A percentile compares a stretch with the other conserved stretches of the same genome.
These are phyloP conservation scores for Chaetodon trifasciatus DNA, from an alignment of 2,797 vertebrate species.

Conservation along the genomic window DNA sequence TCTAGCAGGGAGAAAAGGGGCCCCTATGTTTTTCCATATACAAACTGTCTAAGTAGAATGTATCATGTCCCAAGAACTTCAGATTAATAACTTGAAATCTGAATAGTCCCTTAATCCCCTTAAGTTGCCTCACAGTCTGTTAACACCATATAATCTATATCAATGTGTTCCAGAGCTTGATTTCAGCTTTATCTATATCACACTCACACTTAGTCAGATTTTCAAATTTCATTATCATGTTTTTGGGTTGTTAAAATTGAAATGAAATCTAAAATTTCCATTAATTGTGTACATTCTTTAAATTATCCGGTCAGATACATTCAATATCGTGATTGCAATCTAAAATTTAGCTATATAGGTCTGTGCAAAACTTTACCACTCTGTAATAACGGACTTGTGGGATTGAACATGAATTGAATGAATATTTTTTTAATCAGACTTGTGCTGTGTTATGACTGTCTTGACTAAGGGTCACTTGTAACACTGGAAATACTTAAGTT, in stretches of 20 bases:
- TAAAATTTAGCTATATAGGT: background rate
- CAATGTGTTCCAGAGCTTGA: background rate
- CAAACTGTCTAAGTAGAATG: background rate
- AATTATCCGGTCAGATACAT: background rate
- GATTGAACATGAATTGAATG: background rate
- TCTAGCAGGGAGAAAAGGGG: background rate
- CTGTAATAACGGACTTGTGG: background rate
- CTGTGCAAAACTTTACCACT: background rate
- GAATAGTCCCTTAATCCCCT: slow-evolving; percentile 1
- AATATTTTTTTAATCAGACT: background rate
- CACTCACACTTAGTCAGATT: background rate
- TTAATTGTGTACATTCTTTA: background rate
- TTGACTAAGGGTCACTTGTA: background rate
- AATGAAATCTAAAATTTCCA: background rate
- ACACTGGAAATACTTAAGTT: background rate
- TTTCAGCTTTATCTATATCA: background rate
- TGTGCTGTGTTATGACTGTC: background rate
- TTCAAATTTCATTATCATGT: background rate
- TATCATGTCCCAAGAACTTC: background rate
- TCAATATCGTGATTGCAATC: background rate
- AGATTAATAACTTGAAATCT: slow-evolving; percentile 1
- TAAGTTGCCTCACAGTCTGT: background rate
- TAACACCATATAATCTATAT: background rate
- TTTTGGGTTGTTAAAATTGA: background rate
- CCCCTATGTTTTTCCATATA: background rate